Evolutionary conservation across 2,113 vertebrate species (phyloP).

Genomic region (Corythoichthys intestinalis): DNA sequence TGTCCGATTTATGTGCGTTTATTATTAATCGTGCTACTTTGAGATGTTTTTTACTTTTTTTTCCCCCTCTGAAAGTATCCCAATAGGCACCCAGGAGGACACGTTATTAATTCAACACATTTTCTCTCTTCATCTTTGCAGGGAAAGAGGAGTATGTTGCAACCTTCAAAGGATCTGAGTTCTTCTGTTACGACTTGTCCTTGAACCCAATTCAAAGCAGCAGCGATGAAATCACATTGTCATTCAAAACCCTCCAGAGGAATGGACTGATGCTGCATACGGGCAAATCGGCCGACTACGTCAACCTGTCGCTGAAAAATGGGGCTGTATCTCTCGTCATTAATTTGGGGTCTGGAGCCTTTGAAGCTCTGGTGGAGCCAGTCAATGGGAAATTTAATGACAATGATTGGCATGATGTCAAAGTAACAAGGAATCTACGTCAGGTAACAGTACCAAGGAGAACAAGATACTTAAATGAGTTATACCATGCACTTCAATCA

Average conservation of each 20-base stretch:
- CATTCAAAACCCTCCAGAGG: slow-evolving; percentile 97
- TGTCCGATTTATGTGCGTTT: slow-evolving; percentile 10
- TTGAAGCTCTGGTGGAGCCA: slow-evolving; percentile 99
- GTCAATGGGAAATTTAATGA: slow-evolving; percentile 99
- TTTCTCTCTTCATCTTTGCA: slow-evolving; percentile 67
- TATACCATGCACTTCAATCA: slow-evolving; percentile 68
- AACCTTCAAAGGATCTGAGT: slow-evolving; percentile 98
- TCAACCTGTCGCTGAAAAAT: slow-evolving; percentile 98
- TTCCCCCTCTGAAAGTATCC: slow-evolving; percentile 17
- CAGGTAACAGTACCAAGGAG: slow-evolving; percentile 98
- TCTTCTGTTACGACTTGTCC: slow-evolving; percentile 98
- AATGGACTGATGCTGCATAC: slow-evolving; percentile 99
- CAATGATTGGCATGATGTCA: slow-evolving; percentile 99
- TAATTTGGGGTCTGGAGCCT: slow-evolving; percentile 99
- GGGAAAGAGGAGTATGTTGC: slow-evolving; percentile 97
- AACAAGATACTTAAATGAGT: slow-evolving; percentile 71
- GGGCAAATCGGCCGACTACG: slow-evolving; percentile 98
- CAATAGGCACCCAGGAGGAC: slow-evolving; percentile 17
- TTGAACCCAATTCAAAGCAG: slow-evolving; percentile 98
- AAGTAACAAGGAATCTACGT: slow-evolving; percentile 99
- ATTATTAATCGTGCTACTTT: slow-evolving; percentile 18
- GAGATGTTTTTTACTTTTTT: slow-evolving; percentile 14
- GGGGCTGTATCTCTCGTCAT: slow-evolving; percentile 99
- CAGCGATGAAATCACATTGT: slow-evolving; percentile 98
- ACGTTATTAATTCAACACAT: slow-evolving; percentile 34